A percentile compares a stretch with the other conserved stretches of the same genome.
These are phyloP conservation scores for Metellina segmentata DNA, from an alignment of 2,888 invertebrate species.

Conservation along the genomic window DNA sequence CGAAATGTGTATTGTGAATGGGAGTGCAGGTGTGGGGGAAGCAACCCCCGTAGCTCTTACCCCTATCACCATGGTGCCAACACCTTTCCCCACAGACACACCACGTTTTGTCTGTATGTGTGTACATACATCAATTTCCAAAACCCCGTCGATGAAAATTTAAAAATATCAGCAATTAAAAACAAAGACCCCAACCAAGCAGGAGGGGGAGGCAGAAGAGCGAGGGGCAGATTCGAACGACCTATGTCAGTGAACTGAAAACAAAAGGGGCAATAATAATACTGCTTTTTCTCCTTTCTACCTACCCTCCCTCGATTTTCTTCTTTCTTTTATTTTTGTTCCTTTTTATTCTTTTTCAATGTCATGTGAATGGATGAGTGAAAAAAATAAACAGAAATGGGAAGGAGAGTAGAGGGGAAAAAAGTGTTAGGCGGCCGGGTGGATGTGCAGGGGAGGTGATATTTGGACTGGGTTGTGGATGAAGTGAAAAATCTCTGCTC, in stretches of 20 bases:
- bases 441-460: conserved; percentile 21
- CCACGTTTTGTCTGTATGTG: too few relatives aligned
- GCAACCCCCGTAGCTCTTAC: too few relatives aligned
- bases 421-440: neutral
- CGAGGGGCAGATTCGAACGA: conserved; percentile 43
- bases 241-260: conserved; percentile 59
- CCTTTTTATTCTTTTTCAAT: conserved; percentile 35
- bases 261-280: conserved; percentile 62
- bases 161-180: conserved; percentile 7
- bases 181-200: neutral
- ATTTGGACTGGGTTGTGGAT: conserved; percentile 36
- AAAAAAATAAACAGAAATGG: conserved; percentile 25
- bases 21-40: too few relatives aligned
- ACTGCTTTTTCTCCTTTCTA: conserved; percentile 4
- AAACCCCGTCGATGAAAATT: neutral
- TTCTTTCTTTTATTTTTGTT: neutral
- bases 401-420: neutral
- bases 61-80: too few relatives aligned
- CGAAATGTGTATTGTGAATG: too few relatives aligned
- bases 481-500: conserved; percentile 33
- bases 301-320: neutral
- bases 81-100: too few relatives aligned
- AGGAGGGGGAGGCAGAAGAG: neutral
- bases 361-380: conserved; percentile 40
- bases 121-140: conserved; percentile 10